Evolutionary conservation across 2,113 vertebrate species (phyloP).

Genomic region (Chaenogobius annularis): DNA sequence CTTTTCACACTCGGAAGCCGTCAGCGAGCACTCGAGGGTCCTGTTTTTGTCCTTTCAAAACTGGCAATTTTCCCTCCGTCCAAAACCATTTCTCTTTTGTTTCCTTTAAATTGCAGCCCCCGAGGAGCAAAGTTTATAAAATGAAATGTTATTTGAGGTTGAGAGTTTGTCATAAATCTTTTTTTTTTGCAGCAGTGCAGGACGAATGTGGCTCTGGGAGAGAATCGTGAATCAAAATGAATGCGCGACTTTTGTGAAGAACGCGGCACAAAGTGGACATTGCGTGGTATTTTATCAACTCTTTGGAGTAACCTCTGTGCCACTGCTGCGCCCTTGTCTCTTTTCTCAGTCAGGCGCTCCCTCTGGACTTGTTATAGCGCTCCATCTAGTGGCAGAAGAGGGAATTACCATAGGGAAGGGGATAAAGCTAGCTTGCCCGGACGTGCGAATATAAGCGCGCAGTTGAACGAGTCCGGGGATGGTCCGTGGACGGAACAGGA

Average conservation of each 20-base stretch:
- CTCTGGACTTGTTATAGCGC: no score
- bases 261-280: background rate
- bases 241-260: constrained; percentile 10
- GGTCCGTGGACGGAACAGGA: no score
- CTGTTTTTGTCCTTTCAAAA: constrained; percentile 16
- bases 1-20: constrained; percentile 2
- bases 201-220: constrained; percentile 15
- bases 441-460: no score
- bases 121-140: constrained; percentile 19
- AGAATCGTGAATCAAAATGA: constrained; percentile 21
- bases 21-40: background rate
- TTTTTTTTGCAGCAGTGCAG: background rate
- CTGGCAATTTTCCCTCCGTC: constrained; percentile 26
- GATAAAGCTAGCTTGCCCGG: no score
- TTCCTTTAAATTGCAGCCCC: constrained; percentile 40
- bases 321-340: no score
- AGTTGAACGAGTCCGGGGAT: no score
- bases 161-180: constrained; percentile 40
- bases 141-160: constrained; percentile 36
- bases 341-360: no score
- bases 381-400: no score
- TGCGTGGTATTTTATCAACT: background rate
- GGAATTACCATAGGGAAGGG: background rate
- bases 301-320: background rate
- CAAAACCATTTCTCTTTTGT: constrained; percentile 20